Conservation (phyloP, 2,888 invertebrate genomes). For the Apotomis betuletana region DNA sequence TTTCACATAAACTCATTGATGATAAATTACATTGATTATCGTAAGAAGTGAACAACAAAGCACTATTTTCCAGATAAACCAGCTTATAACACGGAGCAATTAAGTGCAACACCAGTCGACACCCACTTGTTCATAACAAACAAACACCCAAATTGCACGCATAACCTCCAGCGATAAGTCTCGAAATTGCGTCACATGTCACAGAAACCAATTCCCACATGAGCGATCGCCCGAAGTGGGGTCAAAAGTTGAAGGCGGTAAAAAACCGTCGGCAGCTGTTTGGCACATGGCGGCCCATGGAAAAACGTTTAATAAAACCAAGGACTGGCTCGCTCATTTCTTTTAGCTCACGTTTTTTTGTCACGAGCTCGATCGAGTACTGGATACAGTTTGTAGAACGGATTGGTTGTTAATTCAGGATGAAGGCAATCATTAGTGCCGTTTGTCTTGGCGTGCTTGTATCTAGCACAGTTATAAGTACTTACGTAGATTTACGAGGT, state of each 20-base stretch:
- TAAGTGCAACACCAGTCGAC: constrained; percentile 22
- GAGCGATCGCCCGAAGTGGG: constrained; percentile 79
- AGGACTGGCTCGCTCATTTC: constrained; percentile 56
- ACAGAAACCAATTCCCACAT: constrained; percentile 75
- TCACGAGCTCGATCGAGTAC: constrained; percentile 44
- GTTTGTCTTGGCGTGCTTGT: constrained; percentile 24
- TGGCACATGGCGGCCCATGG: constrained; percentile 70
- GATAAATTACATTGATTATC: too few relatives aligned
- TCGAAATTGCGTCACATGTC: constrained; percentile 61
- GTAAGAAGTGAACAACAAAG: too few relatives aligned
- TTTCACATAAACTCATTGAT: too few relatives aligned
- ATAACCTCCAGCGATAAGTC: constrained; percentile 56
- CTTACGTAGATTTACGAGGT: neutral
- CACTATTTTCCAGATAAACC: neutral
- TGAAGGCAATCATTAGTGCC: constrained; percentile 32
- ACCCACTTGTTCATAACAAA: constrained; percentile 31
- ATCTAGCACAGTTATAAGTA: neutral
- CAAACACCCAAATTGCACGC: constrained; percentile 53
- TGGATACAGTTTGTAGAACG: constrained; percentile 31
- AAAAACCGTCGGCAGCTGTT: constrained; percentile 79
- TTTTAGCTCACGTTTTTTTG: constrained; percentile 59
- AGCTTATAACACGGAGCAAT: constrained; percentile 22
- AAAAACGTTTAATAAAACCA: constrained; percentile 69
- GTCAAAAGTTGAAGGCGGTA: constrained; percentile 79
- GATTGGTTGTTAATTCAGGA: constrained; percentile 30